These are phyloP conservation scores for Hippasteria phrygiana DNA, from an alignment of 53 echinoderm and acorn worm genomes.

Conservation along the genomic window DNA sequence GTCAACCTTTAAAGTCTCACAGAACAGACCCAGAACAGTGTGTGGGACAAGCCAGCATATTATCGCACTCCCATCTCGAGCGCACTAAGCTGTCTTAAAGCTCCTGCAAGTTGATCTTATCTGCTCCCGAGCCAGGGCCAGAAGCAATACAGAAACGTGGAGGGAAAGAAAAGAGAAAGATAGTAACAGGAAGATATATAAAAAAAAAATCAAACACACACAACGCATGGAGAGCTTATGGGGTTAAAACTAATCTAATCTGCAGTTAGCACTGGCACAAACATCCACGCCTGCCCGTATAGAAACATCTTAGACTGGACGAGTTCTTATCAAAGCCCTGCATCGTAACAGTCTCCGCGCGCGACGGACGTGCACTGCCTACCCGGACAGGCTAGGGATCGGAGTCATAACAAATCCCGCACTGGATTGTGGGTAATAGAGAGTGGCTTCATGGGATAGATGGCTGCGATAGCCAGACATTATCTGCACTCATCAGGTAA, in stretches of 20 bases:
- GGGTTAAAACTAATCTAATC: slow-evolving; percentile 64
- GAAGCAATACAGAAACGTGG: slow-evolving; percentile 20
- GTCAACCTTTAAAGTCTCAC: slow-evolving; percentile 28
- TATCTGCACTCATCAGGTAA: slow-evolving; percentile 45
- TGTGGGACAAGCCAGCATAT: slow-evolving; percentile 34
- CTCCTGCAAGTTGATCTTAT: slow-evolving; percentile 48
- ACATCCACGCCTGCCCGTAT: slow-evolving; percentile 38
- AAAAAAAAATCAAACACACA: not conserved
- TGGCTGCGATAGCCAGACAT: slow-evolving; percentile 22
- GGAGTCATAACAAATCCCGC: not conserved
- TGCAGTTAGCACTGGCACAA: slow-evolving; percentile 54
- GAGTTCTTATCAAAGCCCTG: slow-evolving; percentile 10
- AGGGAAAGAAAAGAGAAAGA: slow-evolving; percentile 3
- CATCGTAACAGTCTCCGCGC: slow-evolving; percentile 9
- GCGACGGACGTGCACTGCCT: not conserved
- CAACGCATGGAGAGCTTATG: not conserved
- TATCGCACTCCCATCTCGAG: slow-evolving; percentile 43
- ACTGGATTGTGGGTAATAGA: slow-evolving; percentile 51
- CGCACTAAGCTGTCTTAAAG: slow-evolving; percentile 60
- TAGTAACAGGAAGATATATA: not conserved
- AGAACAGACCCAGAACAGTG: slow-evolving; percentile 42
- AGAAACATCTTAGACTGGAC: slow-evolving; percentile 40
- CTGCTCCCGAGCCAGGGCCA: slow-evolving; percentile 35
- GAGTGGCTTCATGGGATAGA: slow-evolving; percentile 48
- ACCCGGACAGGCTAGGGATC: not conserved